Percentiles rank a stretch among this genome's conserved stretches.
phyloP scores from a whole-genome alignment of 1,140 invertebrate species.

The Scaptomyza hsui region DNA sequence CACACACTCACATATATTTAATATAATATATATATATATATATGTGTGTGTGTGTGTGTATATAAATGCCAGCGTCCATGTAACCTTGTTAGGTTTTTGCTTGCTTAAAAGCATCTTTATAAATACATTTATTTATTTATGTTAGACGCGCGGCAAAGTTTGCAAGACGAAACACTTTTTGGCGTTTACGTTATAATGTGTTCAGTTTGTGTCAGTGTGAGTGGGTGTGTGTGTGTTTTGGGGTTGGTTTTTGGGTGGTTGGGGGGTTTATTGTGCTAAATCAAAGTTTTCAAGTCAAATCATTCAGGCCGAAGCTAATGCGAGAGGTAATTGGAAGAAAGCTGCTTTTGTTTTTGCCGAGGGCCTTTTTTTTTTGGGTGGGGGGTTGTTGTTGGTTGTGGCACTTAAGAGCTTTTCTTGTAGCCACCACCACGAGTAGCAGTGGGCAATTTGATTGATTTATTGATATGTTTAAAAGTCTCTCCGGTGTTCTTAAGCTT shows the following conservation, averaged over 20 bases:
- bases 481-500: conserved; percentile 52
- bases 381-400: conserved; percentile 7
- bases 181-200: conserved; percentile 61
- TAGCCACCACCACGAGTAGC: background rate
- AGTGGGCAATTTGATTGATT: conserved; percentile 41
- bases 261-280: conserved; percentile 49
- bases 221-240: conserved; percentile 1
- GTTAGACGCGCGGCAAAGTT: conserved; percentile 56
- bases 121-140: conserved; percentile 84
- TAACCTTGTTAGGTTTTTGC: conserved; percentile 70
- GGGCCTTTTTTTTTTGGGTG: background rate
- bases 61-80: conserved; percentile 24
- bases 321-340: conserved; percentile 50
- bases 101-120: conserved; percentile 83
- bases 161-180: conserved; percentile 70
- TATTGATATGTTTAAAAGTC: conserved; percentile 37
- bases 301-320: conserved; percentile 58
- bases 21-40: conserved; percentile 8
- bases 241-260: conserved; percentile 14
- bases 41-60: conserved; percentile 14
- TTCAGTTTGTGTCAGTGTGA: conserved; percentile 17
- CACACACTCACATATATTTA: conserved; percentile 3
- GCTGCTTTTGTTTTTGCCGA: conserved; percentile 38
- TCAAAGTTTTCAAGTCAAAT: conserved; percentile 72
- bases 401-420: conserved; percentile 40